Evolutionary conservation across 1,140 invertebrate genomes (phyloP), one percentile per base, ranked within the genome.

Genomic region (Eciton burchellii): DNA sequence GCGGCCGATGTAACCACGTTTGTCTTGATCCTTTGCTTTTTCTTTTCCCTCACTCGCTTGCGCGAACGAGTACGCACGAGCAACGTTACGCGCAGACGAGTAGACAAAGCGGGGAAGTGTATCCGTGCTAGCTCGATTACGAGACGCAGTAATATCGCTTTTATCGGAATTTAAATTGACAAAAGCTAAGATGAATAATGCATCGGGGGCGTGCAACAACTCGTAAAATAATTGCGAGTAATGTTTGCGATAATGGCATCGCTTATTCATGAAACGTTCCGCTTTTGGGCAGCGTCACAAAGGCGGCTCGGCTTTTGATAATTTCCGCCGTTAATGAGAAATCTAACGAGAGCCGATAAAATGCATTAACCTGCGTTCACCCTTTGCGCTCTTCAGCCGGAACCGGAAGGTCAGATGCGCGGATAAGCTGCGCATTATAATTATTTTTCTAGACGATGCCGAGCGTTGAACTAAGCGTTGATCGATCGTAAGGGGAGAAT

Each of bases 241-340:
- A 16, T 84, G 68, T 68, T 81, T 56, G 66, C 16, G 24, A 68
- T 81, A 85, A 84, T 81, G 84, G 83, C 83, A 73, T 85, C 74
- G 52, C 59, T 85, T 85, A 85, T 85, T 84, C 84, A 79, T 84
- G 63, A 66, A 52, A 45, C 70, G 63, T 43, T 47, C 63, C 43
- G 24, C 52, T 70, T 47, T 68, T 57, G 63, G 24, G 11, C 35
- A 9, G 68, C 35, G 8, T 79, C 49, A 79, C 74, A 79, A 79
- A 79, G 59, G 72, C 72, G 63, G 19, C 14, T 19, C 24, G 49
- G 74, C 63, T 68, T 70, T 79, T 79, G 74, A 79, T 79, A 68
- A 70, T 68, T 29, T n/a, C 56, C 72, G 54, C 35, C 19, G 29
- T 84, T 85, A 74, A 82, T 35, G 74, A 85, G 60, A 81, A 77